phyloP scores from a whole-genome alignment of 2,888 invertebrate species.

The Drosophila buzzatii region DNA sequence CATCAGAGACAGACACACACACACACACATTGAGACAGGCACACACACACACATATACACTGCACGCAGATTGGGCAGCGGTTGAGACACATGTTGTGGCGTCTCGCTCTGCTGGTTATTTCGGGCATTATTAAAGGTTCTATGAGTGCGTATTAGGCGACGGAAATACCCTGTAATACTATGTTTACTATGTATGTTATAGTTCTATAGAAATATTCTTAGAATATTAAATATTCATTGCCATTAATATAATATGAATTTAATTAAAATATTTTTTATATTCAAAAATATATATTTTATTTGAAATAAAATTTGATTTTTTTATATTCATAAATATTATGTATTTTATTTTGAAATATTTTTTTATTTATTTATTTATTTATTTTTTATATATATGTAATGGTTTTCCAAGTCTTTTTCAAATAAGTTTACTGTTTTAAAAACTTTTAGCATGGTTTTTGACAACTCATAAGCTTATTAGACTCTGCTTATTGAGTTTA shows the following conservation, averaged over 20 bases:
- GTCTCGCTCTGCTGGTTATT: conserved; percentile 36
- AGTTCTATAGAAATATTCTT: background rate
- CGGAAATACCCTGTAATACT: conserved; percentile 3
- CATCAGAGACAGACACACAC: conserved; percentile 27
- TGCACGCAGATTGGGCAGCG: conserved; percentile 32
- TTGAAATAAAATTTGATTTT: no score
- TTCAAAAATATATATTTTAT: no score
- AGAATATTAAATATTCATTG: background rate
- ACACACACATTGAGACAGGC: conserved; percentile 24
- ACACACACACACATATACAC: conserved; percentile 11
- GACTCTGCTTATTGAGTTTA: no score
- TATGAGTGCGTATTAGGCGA: background rate
- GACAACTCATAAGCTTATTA: no score
- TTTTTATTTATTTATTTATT: no score
- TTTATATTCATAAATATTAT: no score
- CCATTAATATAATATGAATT: background rate
- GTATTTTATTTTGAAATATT: no score
- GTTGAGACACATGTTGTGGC: conserved; percentile 54
- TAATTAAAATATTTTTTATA: background rate
- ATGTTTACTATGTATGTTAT: no score
- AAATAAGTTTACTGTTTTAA: no score
- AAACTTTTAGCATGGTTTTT: no score
- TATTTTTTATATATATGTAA: no score
- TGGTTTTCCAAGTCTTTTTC: no score
- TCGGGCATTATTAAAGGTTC: background rate